Conservation (phyloP, 2,888 invertebrate species). For the Torymus aiolomorphi region DNA sequence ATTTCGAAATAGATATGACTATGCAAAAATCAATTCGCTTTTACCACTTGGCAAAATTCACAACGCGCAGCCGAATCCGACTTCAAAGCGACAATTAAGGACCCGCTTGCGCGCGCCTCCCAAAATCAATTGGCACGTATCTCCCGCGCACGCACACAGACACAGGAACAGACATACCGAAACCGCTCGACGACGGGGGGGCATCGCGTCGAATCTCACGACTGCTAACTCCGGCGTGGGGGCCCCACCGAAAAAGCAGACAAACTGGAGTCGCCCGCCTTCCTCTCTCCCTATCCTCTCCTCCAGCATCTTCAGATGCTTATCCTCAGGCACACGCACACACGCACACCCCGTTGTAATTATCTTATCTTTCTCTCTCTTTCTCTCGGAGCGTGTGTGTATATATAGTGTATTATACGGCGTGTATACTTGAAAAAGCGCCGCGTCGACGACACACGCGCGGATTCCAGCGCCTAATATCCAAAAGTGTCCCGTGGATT, state of each 20-base stretch:
- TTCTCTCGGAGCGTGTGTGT: too few relatives aligned
- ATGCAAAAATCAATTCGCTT: too few relatives aligned
- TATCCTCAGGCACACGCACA: conserved; percentile 20
- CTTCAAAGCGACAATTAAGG: too few relatives aligned
- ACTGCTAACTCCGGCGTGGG: conserved; percentile 2
- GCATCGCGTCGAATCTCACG: conserved; percentile 9
- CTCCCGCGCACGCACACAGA: too few relatives aligned
- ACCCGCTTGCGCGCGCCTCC: too few relatives aligned
- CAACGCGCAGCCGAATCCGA: too few relatives aligned
- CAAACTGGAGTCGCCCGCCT: conserved; percentile 52
- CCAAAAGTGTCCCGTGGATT: conserved; percentile 53
- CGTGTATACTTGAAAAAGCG: too few relatives aligned
- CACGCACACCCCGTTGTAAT: conserved; percentile 42
- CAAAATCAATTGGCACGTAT: too few relatives aligned
- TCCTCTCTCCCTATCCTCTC: conserved; percentile 41
- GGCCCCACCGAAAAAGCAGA: conserved; percentile 50
- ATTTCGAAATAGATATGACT: too few relatives aligned
- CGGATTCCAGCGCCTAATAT: conserved; percentile 56
- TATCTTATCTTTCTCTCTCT: conserved; percentile 46
- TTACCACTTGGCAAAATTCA: too few relatives aligned
- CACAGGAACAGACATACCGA: too few relatives aligned
- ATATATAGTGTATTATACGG: too few relatives aligned
- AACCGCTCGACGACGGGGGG: background rate
- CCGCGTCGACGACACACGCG: background rate
- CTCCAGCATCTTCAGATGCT: conserved; percentile 45